Base-by-base conservation (phyloP, 2,113 vertebrate species). In the Apus apus region DNA sequence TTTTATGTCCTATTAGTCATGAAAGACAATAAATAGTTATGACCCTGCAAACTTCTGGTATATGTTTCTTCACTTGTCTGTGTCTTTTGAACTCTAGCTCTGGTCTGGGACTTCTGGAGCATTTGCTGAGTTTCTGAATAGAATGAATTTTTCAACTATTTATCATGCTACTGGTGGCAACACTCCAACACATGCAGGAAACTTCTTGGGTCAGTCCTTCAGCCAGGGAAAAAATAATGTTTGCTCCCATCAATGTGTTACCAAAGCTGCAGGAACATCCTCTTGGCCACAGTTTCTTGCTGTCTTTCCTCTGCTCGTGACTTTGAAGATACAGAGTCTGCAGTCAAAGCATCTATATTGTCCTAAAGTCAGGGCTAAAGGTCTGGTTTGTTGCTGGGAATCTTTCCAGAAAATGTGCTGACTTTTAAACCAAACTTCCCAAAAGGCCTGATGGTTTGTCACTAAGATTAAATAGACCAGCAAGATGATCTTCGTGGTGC, bases 11-110 rank as follows among this genome's bases (percentile, higher is more conserved):
- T 56, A n/a, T 71, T 94, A 92, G 70, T 15, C 23, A 3, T 11
- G 34, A 67, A 60, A 85, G 38, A 3, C 32, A 96, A 96, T 97
- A 97, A 97, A 97, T 66, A 38, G 21, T 80, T 77, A 6, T 64
- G 45, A 91, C 2, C 21, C 88, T 56, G 92, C 96, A 95, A 19
- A 64, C 12, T 43, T 43, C 34, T 15, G 43, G 40, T 15, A 7
- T 4, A 3, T 19, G 75, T 74, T 58, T 34, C 34, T 95, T 94
- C 34, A 32, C 91, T 95, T 54, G 2, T 16, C 30, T 77, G 81
- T 10, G 29, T 25, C 60, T 82, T 68, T 78, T 27, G 32, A 65
- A 16, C 9, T 1, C 1, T 4, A 29, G 53, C 53, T 71, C 43
- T 25, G 43, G n/a, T 71, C 43, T 25, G 43, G n/a, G 73, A 14